Conservation (phyloP, 2,888 invertebrate species). For the Melipona beecheii region DNA sequence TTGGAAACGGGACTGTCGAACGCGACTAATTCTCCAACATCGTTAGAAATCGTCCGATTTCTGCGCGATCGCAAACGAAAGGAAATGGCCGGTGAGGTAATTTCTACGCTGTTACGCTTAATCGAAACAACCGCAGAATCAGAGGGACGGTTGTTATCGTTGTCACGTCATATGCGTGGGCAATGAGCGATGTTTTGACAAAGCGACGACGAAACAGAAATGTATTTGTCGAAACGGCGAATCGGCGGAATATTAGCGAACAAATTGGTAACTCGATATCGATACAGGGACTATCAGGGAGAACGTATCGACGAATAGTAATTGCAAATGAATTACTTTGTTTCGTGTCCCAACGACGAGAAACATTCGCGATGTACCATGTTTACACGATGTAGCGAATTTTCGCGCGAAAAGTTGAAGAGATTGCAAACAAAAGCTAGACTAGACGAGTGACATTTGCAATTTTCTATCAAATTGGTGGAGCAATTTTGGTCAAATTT, state of each 20-base stretch:
- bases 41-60: constrained; percentile 35
- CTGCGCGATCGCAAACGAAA: constrained; percentile 23
- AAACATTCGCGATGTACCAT: neutral
- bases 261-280: neutral
- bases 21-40: neutral
- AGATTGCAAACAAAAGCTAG: neutral
- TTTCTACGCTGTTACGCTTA: neutral
- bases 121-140: neutral
- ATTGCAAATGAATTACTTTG: neutral
- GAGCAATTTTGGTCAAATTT: neutral
- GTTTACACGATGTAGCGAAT: neutral
- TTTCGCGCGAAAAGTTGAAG: too few relatives aligned
- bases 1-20: neutral
- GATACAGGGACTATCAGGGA: neutral
- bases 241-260: neutral
- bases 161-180: neutral
- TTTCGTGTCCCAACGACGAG: neutral
- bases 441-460: neutral
- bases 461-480: neutral
- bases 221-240: neutral
- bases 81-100: constrained; percentile 16
- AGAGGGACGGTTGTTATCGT: neutral
- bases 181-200: neutral
- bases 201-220: neutral
- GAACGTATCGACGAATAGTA: neutral